Evolutionary conservation across 92 coral and sea anemone genomes (phyloP).

Genomic region (Metridium senile): DNA sequence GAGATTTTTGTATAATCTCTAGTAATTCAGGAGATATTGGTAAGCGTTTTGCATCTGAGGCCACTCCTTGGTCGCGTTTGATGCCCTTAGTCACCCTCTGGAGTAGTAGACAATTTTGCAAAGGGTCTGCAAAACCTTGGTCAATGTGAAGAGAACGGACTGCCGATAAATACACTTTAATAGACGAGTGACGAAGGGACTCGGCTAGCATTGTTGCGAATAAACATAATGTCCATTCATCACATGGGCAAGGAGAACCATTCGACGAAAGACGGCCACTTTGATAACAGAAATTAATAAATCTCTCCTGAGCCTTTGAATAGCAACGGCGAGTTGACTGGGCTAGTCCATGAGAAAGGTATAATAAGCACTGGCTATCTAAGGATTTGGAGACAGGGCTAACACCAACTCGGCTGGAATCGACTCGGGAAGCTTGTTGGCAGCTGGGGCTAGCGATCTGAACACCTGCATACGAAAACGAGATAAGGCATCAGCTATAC

Average conservation of each 20-base stretch:
- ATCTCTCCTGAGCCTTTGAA: slow-evolving; percentile 33
- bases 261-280: too few species aligned
- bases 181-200: slow-evolving; percentile 43
- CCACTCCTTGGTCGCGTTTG: slow-evolving; percentile 9
- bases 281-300: slow-evolving; percentile 20
- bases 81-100: slow-evolving; percentile 2
- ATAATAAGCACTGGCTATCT: slow-evolving; percentile 5
- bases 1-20: background rate
- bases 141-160: slow-evolving; percentile 46
- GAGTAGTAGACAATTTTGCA: slow-evolving; percentile 5
- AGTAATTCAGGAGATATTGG: slow-evolving; percentile 17
- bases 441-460: slow-evolving; percentile 26
- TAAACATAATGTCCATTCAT: slow-evolving; percentile 49
- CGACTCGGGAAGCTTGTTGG: background rate
- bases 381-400: background rate
- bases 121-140: slow-evolving; percentile 26
- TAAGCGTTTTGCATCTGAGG: slow-evolving; percentile 4
- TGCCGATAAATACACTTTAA: slow-evolving; percentile 52
- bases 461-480: slow-evolving; percentile 37
- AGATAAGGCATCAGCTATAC: slow-evolving; percentile 40
- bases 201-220: slow-evolving; percentile 39
- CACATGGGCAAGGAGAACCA: slow-evolving; percentile 32
- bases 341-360: slow-evolving; percentile 30
- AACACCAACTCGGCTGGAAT: background rate
- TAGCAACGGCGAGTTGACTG: slow-evolving; percentile 46